Evolutionary conservation across 1,140 invertebrate genomes (phyloP).

Genomic region (Drosophila funebris): DNA sequence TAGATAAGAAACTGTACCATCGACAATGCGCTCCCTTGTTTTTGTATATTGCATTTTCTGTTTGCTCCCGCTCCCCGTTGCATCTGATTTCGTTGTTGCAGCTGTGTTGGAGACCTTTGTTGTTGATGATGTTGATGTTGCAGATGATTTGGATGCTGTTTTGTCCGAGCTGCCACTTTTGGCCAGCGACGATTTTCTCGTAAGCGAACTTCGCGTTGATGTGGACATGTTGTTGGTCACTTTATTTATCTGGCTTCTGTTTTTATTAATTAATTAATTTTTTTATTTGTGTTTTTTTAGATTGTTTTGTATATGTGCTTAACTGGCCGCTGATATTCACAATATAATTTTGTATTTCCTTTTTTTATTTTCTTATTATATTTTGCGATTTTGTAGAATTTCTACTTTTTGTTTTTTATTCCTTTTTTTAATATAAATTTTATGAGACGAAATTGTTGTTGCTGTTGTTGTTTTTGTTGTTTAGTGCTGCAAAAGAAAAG

Average conservation of each 20-base stretch:
- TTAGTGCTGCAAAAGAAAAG: conserved; percentile 66
- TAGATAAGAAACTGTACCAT: conserved; percentile 75
- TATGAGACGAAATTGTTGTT: conserved; percentile 61
- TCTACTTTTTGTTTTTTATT: conserved; percentile 33
- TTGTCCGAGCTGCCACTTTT: conserved; percentile 61
- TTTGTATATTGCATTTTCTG: conserved; percentile 80
- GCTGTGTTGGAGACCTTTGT: conserved; percentile 29
- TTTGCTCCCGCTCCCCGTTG: conserved; percentile 60
- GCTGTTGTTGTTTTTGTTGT: conserved; percentile 20
- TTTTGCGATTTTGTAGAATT: conserved; percentile 27
- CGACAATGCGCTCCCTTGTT: conserved; percentile 75
- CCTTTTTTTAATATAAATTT: conserved; percentile 56
- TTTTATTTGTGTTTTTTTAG: conserved; percentile 37
- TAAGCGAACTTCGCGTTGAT: conserved; percentile 76
- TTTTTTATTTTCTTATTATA: conserved; percentile 36
- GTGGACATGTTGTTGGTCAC: conserved; percentile 74
- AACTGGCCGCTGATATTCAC: conserved; percentile 30
- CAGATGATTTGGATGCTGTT: conserved; percentile 50
- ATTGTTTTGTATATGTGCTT: conserved; percentile 11
- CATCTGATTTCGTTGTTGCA: conserved; percentile 27
- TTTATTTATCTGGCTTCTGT: conserved; percentile 59
- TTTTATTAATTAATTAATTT: conserved; percentile 39
- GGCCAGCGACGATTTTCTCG: conserved; percentile 71
- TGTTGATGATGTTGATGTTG: conserved; percentile 52
- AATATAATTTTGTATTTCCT: conserved; percentile 38